These are phyloP conservation scores for Drosophila watanabei DNA, from an alignment of 1,140 invertebrate genomes.

Conservation along the genomic window DNA sequence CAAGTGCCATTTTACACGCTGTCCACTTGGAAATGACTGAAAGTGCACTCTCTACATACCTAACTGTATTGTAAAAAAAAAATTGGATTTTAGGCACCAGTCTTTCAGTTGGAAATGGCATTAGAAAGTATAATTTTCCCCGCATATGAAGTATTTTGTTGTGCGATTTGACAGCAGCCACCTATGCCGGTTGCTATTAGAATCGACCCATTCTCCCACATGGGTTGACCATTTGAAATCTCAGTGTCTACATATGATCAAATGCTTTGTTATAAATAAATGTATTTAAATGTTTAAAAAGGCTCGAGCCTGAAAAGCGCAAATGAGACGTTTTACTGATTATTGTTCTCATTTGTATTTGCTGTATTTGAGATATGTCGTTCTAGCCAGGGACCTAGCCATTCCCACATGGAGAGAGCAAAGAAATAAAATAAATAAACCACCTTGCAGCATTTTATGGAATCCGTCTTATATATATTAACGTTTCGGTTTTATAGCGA, in stretches of 20 bases:
- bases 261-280: conserved; percentile 46
- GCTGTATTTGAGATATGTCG: background rate
- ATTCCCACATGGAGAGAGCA: background rate
- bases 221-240: conserved; percentile 27
- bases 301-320: conserved; percentile 19
- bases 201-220: conserved; percentile 19
- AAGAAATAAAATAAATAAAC: no score
- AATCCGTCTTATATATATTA: no score
- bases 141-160: background rate
- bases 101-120: background rate
- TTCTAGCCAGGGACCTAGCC: background rate
- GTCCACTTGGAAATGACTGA: background rate
- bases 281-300: conserved; percentile 22
- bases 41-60: background rate
- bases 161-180: background rate
- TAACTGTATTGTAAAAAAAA: background rate
- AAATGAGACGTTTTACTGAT: background rate
- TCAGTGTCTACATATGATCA: conserved; percentile 44
- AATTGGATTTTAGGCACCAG: background rate
- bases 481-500: no score
- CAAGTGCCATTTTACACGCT: background rate
- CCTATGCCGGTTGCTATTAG: conserved; percentile 38
- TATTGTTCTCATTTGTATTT: background rate
- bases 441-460: no score
- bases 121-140: background rate